Base-by-base conservation (phyloP, 2,888 invertebrate genomes). In the Caenorhabditis angaria region DNA sequence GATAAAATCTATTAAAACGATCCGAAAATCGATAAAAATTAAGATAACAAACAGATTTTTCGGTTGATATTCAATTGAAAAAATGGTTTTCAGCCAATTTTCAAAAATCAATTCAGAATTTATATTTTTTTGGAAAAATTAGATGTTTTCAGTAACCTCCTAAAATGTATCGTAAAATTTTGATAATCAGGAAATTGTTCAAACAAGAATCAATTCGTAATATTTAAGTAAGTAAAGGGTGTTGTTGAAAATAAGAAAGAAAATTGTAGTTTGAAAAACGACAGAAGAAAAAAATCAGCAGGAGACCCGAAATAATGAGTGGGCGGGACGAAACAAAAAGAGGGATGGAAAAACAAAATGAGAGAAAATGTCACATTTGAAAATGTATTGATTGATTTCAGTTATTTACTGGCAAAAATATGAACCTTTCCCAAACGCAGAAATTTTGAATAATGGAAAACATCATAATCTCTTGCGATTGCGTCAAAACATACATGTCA, bases 291-390 rank as follows among this genome's bases (percentile, higher is more conserved):
- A 41, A 41, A 41, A 41, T 18, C 41, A 41, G 41, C 41, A 41
- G 41, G 41, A 41, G 41, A 41, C 41, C 41, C 41, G 41, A 41
- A 41, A 41, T 41, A 41, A 41, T 41, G 41, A 41, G 41, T 41
- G 41, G 41, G 41, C 41, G 41, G 41, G 14, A 2, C 41, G 41
- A 12, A 41, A n/a, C n/a, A n/a, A 18, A 41, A 41, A 6, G 41
- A 41, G 41, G 41, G 18, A 6, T n/a, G n/a, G n/a, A 41, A 41
- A 14, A 41, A 41, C 6, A 41, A 14, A 41, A 41, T 41, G 41
- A 41, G 41, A 41, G 41, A 41, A 14, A 41, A 41, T 41, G 41
- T 18, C 41, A 41, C 41, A 41, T 3, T 14, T 41, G 41, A 6
- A 41, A 32, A 14, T 14, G 14, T 41, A 41, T 41, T 41, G 41